phyloP scores from a whole-genome alignment of 2,888 invertebrate species.

The Catonia carolina region DNA sequence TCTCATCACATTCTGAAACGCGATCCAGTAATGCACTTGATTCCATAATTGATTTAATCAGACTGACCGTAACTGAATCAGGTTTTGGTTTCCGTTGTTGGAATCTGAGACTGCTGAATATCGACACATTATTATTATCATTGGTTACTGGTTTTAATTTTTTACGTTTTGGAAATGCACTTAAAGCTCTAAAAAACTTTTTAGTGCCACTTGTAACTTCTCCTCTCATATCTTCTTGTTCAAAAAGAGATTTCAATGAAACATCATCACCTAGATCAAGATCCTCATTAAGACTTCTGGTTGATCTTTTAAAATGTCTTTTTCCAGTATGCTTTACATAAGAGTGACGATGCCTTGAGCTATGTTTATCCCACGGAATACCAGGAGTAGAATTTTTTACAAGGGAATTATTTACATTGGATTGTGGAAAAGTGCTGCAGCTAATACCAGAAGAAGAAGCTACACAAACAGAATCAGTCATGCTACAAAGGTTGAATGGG shows the following conservation, averaged over 20 bases:
- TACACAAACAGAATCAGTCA: not conserved
- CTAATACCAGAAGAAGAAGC: not conserved
- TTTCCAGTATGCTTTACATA: too few relatives aligned
- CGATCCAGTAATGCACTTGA: slow-evolving; percentile 25
- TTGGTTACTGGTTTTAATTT: slow-evolving; percentile 6
- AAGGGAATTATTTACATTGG: too few relatives aligned
- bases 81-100: slow-evolving; percentile 2
- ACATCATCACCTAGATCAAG: slow-evolving; percentile 16
- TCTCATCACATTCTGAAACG: slow-evolving; percentile 27
- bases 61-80: slow-evolving; percentile 24
- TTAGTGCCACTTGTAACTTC: slow-evolving; percentile 44
- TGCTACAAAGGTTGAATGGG: not conserved
- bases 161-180: slow-evolving; percentile 22
- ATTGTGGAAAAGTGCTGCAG: too few relatives aligned
- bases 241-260: slow-evolving; percentile 37
- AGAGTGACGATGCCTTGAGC: too few relatives aligned
- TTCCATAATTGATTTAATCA: slow-evolving; percentile 27
- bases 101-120: slow-evolving; percentile 17
- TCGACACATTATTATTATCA: slow-evolving; percentile 16
- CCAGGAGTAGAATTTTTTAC: too few relatives aligned
- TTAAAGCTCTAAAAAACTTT: slow-evolving; percentile 27
- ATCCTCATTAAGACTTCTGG: slow-evolving; percentile 20
- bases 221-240: slow-evolving; percentile 55
- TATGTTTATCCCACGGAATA: too few relatives aligned
- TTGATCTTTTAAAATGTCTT: slow-evolving; percentile 5